Evolutionary conservation across 2,113 vertebrate genomes (phyloP).

Genomic region (Ploceus nigricollis): DNA sequence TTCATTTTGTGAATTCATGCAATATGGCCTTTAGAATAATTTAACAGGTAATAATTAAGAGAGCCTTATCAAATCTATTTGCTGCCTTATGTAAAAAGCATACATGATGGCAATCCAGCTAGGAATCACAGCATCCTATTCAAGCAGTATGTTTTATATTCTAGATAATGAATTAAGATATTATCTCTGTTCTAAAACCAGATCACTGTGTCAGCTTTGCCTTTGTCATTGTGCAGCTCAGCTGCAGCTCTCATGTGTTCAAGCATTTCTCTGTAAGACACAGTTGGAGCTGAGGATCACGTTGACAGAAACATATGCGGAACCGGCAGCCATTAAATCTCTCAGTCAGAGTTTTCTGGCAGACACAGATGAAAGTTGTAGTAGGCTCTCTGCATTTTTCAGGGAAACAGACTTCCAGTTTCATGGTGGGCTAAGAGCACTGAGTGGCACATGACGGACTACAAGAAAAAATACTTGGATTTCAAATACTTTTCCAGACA

Average conservation of each 20-base stretch:
- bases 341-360: constrained; percentile 48
- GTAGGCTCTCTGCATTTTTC: background rate
- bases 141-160: background rate
- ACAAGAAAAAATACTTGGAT: background rate
- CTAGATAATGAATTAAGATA: constrained; percentile 32
- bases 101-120: background rate
- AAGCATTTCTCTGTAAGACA: constrained; percentile 22
- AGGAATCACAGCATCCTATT: background rate
- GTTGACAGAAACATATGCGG: constrained; percentile 54
- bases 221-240: constrained; percentile 24
- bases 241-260: constrained; percentile 37
- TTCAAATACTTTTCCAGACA: background rate
- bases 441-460: background rate
- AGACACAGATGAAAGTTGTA: background rate
- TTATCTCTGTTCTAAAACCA: constrained; percentile 30
- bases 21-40: background rate
- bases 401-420: background rate
- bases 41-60: background rate
- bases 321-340: constrained; percentile 37
- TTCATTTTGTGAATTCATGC: background rate
- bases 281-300: constrained; percentile 50
- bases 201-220: constrained; percentile 38
- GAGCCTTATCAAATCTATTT: background rate
- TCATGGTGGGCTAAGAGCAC: background rate
- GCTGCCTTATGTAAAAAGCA: background rate